Percentiles rank a stretch among this genome's conserved stretches.
Evolutionary conservation across 2,797 vertebrate genomes (phyloP).

Genomic region (Mus spretus): DNA sequence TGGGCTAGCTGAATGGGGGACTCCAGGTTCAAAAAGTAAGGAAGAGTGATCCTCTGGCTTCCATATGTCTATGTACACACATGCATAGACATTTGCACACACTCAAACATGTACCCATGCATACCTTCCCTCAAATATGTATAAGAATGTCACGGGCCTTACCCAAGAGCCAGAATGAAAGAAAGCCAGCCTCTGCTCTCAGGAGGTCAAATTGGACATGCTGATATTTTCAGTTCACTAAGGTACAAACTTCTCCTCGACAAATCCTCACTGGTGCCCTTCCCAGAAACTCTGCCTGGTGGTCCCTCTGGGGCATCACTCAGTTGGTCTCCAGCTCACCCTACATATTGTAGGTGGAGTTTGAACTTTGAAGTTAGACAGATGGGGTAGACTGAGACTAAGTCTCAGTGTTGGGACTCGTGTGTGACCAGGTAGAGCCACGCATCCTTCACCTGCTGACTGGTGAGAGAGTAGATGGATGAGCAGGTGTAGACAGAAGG

Average conservation of each 20-base stretch:
- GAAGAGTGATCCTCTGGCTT: background rate
- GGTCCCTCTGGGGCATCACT: background rate
- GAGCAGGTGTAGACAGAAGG: background rate
- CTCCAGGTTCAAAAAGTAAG: background rate
- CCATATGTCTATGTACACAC: background rate
- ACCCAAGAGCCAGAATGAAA: background rate
- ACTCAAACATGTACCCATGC: too few relatives aligned
- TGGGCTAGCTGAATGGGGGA: background rate
- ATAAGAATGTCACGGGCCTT: background rate
- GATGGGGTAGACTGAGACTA: background rate
- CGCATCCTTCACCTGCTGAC: background rate
- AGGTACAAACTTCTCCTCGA: background rate
- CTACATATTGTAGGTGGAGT: rapidly evolving
- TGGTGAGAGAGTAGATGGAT: background rate
- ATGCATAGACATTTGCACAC: background rate
- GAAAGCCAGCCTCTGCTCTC: background rate
- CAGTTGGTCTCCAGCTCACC: background rate
- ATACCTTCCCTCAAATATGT: background rate
- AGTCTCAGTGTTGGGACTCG: background rate
- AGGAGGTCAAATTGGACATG: rapidly evolving
- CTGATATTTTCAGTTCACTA: rapidly evolving
- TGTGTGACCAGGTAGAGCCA: background rate
- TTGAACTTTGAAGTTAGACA: background rate
- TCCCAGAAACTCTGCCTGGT: background rate
- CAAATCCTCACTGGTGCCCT: background rate